Base-by-base conservation (phyloP, 2,797 vertebrate species). In the Pantherophis vulpinus region DNA sequence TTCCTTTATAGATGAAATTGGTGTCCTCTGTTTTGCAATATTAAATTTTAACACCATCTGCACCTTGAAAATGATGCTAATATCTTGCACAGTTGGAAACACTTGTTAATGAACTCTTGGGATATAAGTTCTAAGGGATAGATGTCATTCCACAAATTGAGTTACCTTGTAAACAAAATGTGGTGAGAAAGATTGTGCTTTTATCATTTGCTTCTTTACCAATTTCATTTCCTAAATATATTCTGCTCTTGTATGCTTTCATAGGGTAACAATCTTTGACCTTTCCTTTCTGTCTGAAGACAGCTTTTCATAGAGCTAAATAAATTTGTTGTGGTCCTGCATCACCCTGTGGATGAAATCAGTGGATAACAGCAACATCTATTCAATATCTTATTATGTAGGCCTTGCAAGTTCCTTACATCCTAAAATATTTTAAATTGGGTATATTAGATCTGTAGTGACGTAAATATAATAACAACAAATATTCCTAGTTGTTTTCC, bases 71-170 rank as follows among this genome's bases (percentile, higher is more conserved):
- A 97, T 96, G 96, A 98, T 97, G 97, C 97, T 98, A 98, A 98
- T 98, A 98, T 98, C 97, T 98, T 96, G 97, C 98, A 98, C 97
- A 98, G 98, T 98, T 97, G 98, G 98, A 98, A 97, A 97, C 97
- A 97, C 97, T 96, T 94, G 97, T 97, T 98, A 98, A 98, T 98
- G 97, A 97, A 97, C 97, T 96, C 97, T 97, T 94, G 95, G 95
- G 90, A 79, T 92, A 93, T 93, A 91, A 93, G 93, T 92, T 93
- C 70, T n/a, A 92, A 95, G 70, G 87, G 92, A 61, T 58, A 10
- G 20, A 88, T 93, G 93, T 89, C 59, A 89, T 61, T 60, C 54
- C 86, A 87, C 55, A 56, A 55, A 87, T n/a, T 83, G 74, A 58
- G 89, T 93, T 96, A 94, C 96, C 95, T 96, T 95, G 61, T 93